Conservation (phyloP, 2,888 invertebrate species). For the Dicyrtoma fusca region DNA sequence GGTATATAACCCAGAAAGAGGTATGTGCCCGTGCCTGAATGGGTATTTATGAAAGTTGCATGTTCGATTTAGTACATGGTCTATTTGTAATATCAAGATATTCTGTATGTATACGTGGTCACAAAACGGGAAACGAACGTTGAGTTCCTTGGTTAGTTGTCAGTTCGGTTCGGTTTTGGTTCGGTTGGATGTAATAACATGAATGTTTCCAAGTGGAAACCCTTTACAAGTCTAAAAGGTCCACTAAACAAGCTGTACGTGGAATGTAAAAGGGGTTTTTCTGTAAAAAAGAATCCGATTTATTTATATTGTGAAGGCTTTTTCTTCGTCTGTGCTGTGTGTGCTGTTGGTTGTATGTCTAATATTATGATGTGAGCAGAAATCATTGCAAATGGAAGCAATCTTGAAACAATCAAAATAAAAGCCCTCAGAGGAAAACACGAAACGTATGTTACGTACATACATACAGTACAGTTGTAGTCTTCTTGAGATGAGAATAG, state of each 20-base stretch:
- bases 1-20: too few species aligned
- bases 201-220: constrained; percentile 10
- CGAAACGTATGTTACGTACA: not conserved
- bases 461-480: not conserved
- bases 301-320: constrained; percentile 16
- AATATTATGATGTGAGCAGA: not conserved
- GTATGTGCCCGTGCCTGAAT: too few species aligned
- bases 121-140: not conserved
- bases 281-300: too few species aligned
- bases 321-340: not conserved
- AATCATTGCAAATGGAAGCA: constrained; percentile 27
- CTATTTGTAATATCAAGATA: not conserved
- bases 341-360: not conserved
- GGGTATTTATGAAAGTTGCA: too few species aligned
- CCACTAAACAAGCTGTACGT: constrained; percentile 14
- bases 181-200: too few species aligned
- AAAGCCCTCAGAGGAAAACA: constrained; percentile 13
- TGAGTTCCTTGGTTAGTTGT: not conserved
- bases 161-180: too few species aligned
- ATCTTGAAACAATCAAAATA: constrained; percentile 31
- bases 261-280: not conserved
- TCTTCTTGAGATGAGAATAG: not conserved
- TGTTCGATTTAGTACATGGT: too few species aligned
- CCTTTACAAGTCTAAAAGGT: constrained; percentile 1
- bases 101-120: not conserved